Evolutionary conservation across 1,140 invertebrate genomes (phyloP).

Genomic region (Bombus superbus): DNA sequence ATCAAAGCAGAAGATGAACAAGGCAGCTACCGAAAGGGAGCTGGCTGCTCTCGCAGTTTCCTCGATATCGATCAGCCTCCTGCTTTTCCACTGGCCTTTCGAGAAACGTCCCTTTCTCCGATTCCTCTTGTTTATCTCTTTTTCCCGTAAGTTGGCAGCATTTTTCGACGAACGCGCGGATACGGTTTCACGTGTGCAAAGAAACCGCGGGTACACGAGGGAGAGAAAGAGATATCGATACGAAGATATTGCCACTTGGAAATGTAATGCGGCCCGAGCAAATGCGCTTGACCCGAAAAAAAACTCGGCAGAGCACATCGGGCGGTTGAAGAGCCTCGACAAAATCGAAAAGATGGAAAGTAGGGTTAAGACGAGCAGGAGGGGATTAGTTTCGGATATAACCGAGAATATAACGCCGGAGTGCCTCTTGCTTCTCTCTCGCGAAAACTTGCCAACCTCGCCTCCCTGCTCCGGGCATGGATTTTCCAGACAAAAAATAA

Average conservation of each 20-base stretch:
- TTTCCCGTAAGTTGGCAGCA: neutral
- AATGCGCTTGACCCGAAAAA: slow-evolving; percentile 69
- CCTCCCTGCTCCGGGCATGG: neutral
- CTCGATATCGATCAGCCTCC: neutral
- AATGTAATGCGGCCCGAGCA: slow-evolving; percentile 72
- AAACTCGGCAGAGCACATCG: slow-evolving; percentile 56
- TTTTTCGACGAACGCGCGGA: neutral
- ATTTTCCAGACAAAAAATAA: slow-evolving; percentile 24
- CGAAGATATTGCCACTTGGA: slow-evolving; percentile 70
- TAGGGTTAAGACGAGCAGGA: slow-evolving; percentile 19
- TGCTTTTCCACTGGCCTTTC: neutral
- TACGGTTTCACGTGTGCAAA: slow-evolving; percentile 28
- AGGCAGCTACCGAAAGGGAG: no score
- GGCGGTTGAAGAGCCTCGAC: slow-evolving; percentile 59
- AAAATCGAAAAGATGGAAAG: slow-evolving; percentile 64
- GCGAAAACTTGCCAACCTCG: slow-evolving; percentile 9
- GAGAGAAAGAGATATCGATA: slow-evolving; percentile 62
- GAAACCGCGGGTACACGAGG: slow-evolving; percentile 34
- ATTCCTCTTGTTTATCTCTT: neutral
- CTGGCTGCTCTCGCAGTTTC: neutral
- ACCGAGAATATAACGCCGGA: slow-evolving; percentile 36
- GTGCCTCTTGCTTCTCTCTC: slow-evolving; percentile 22
- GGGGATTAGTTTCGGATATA: slow-evolving; percentile 61
- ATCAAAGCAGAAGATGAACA: no score
- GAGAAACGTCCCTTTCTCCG: neutral